Evolutionary conservation across 2,888 invertebrate genomes (phyloP).

Genomic region (Hirtodrosophila confusa): DNA sequence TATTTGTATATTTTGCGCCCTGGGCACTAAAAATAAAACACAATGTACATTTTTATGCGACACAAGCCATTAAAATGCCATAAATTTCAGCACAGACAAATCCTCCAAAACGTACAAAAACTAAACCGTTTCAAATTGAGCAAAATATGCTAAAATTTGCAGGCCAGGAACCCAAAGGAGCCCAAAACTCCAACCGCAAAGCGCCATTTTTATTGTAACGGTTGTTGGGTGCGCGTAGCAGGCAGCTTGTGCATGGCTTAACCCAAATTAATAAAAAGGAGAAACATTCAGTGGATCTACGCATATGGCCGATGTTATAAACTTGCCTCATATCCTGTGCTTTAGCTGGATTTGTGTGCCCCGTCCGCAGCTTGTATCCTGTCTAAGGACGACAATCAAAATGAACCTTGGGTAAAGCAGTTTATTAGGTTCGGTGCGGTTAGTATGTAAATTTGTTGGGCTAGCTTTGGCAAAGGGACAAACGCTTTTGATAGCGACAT

Average conservation of each 20-base stretch:
- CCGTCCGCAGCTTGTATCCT: slow-evolving; percentile 6
- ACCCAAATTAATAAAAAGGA: slow-evolving; percentile 74
- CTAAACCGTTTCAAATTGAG: slow-evolving; percentile 73
- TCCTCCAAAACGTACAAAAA: slow-evolving; percentile 50
- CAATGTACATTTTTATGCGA: slow-evolving; percentile 55
- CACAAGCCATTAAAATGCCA: slow-evolving; percentile 73
- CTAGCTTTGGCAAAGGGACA: slow-evolving; percentile 2
- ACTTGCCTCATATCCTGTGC: slow-evolving; percentile 59
- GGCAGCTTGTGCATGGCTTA: slow-evolving; percentile 62
- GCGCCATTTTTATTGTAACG: slow-evolving; percentile 40
- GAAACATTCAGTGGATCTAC: slow-evolving; percentile 59
- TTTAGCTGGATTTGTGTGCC: slow-evolving; percentile 34
- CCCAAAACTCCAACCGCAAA: slow-evolving; percentile 5
- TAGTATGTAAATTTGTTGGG: slow-evolving; percentile 64
- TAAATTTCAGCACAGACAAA: slow-evolving; percentile 70
- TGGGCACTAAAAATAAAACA: slow-evolving; percentile 41
- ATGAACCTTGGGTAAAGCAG: slow-evolving; percentile 62
- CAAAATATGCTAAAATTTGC: slow-evolving; percentile 68
- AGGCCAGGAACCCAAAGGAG: slow-evolving; percentile 25
- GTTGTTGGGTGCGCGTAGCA: slow-evolving; percentile 17
- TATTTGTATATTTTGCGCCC: slow-evolving; percentile 12
- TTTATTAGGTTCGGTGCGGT: slow-evolving; percentile 65
- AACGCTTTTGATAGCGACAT: slow-evolving; percentile 39
- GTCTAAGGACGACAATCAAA: slow-evolving; percentile 27
- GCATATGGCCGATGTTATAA: slow-evolving; percentile 65